phyloP scores from a whole-genome alignment of 2,888 invertebrate genomes.

The Pseudococcus longispinus region DNA sequence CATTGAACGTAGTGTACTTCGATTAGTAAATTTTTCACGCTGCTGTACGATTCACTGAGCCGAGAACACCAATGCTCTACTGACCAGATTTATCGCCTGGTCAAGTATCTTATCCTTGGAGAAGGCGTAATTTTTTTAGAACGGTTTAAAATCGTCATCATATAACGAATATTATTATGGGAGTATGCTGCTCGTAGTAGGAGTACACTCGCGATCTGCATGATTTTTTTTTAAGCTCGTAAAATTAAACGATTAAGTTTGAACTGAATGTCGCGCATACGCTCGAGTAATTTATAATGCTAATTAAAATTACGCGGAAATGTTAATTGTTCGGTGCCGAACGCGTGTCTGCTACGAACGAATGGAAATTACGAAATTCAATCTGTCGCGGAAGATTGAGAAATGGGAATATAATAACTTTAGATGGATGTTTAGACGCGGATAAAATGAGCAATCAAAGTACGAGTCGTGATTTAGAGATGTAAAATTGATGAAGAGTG shows the following conservation, averaged over 20 bases:
- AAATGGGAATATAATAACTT: not conserved
- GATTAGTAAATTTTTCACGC: not conserved
- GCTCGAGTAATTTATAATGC: not conserved
- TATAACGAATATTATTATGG: not conserved
- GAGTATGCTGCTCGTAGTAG: not conserved
- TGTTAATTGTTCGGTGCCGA: not conserved
- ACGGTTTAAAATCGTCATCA: not conserved
- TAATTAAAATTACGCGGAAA: constrained; percentile 11
- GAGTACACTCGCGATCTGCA: not conserved
- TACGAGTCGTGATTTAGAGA: not conserved
- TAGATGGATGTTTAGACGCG: not conserved
- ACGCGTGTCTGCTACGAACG: not conserved
- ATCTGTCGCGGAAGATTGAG: not conserved
- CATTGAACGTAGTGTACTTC: not conserved
- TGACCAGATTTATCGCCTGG: not conserved
- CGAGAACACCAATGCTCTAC: not conserved
- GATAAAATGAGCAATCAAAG: not conserved
- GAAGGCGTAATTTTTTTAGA: not conserved
- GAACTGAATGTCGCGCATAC: not conserved
- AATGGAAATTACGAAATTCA: not conserved
- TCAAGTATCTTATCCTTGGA: not conserved
- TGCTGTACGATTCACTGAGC: constrained; percentile 6
- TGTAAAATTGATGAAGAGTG: not conserved
- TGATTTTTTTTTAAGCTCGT: not conserved
- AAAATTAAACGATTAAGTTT: not conserved